Base-by-base conservation (phyloP, 2,888 invertebrate species). In the Baronia brevicornis region DNA sequence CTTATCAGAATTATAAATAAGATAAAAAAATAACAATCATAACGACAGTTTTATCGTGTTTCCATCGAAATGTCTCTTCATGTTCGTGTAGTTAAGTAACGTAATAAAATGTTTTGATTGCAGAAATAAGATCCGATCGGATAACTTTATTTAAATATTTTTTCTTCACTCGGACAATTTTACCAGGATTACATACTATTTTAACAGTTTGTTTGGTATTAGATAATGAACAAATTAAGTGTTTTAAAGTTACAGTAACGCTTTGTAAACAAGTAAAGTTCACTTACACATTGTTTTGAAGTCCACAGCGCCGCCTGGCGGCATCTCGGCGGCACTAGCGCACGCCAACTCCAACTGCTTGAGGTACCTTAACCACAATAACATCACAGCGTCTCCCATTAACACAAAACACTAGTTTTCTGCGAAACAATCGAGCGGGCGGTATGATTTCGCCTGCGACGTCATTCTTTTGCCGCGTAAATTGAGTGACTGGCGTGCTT, bases 401-500 rank as follows among this genome's bases (percentile, higher is more conserved):
- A 27, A 37, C 41, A 43, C 41, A 39, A 51, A 52, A 48, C 44
- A 34, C 51, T 36, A 36, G 26, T 25, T 25, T 15, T 19, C 15
- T 18, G 11, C 11, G 6, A 18, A 22, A 12, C 8, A 20, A 15
- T 5, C 12, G 15, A 36, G 34, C 38, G 42, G 40, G 51, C 45
- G 54, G 51, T 54, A 46, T 46, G 43, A 52, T 54, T 51, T 54
- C 51, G 43, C 46, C 41, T 42, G 48, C 57, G 54, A 70, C 82
- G 84, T 82, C 84, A 84, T 80, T 71, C 82, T 82, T 78, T 79
- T 69, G 64, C 78, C 79, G 80, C 73, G 77, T 66, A 69, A 69
- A 64, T 60, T 75, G 77, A 82, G 78, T 82, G 82, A 84, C 84
- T 84, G 84, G 74, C 71, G 61, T 52, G 52, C 43, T 54, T 55